Percentiles rank a stretch among this genome's conserved stretches.
These are phyloP conservation scores for Coendou prehensilis DNA, from an alignment of 2,797 vertebrate species.

Conservation along the genomic window DNA sequence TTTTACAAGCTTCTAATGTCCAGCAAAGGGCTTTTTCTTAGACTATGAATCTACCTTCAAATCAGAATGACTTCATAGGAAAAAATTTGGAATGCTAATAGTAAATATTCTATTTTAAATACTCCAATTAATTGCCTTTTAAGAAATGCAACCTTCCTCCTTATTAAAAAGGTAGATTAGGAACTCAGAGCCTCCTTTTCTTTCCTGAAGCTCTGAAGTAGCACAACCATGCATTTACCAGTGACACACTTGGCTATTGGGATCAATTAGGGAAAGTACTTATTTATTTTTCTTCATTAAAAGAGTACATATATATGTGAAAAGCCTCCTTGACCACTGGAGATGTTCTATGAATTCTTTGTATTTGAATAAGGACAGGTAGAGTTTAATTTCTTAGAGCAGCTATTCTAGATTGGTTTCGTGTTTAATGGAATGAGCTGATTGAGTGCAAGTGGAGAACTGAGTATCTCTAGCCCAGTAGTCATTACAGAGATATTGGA, in stretches of 20 bases:
- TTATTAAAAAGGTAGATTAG: constrained; percentile 18
- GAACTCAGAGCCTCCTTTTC: background rate
- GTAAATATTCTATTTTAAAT: constrained; percentile 46
- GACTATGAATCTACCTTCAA: constrained; percentile 3
- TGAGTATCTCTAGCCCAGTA: background rate
- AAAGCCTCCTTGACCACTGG: background rate
- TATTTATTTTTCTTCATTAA: constrained; percentile 68
- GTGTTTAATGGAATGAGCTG: constrained; percentile 65
- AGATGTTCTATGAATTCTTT: constrained; percentile 11
- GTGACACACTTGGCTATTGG: background rate
- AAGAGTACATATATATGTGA: background rate
- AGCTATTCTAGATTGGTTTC: constrained; percentile 60
- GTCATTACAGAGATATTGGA: constrained; percentile 32
- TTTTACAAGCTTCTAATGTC: background rate
- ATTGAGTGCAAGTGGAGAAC: constrained; percentile 29
- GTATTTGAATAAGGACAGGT: constrained; percentile 37
- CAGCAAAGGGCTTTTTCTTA: background rate
- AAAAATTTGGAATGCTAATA: constrained; percentile 1
- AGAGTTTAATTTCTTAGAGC: constrained; percentile 67
- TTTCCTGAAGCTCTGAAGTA: background rate
- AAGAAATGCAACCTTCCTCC: background rate
- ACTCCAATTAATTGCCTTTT: background rate
- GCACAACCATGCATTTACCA: background rate
- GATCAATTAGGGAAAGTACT: constrained; percentile 30
- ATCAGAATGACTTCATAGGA: constrained; percentile 19